Evolutionary conservation across 2,888 invertebrate genomes (phyloP).

Genomic region (Parnassius smintheus): DNA sequence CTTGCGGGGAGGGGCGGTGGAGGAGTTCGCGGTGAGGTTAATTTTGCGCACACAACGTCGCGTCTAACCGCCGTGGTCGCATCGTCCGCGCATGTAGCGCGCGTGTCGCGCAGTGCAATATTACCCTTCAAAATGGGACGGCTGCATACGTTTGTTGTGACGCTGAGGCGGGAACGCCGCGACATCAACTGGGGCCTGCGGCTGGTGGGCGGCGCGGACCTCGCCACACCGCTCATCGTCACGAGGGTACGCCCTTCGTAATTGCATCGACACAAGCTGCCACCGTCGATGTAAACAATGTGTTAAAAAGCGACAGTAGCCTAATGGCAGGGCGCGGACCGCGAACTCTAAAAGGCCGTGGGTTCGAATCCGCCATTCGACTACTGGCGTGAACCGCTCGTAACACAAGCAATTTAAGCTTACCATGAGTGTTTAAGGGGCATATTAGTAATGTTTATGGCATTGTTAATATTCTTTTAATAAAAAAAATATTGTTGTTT

Average conservation of each 20-base stretch:
- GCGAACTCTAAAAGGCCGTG: too few relatives aligned
- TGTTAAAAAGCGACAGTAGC: not conserved
- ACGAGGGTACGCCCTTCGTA: constrained; percentile 85
- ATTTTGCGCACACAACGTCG: constrained; percentile 72
- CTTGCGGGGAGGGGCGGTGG: constrained; percentile 53
- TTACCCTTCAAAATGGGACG: constrained; percentile 81
- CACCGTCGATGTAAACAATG: not conserved
- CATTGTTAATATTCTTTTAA: too few relatives aligned
- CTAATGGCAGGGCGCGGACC: too few relatives aligned
- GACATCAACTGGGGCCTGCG: constrained; percentile 92
- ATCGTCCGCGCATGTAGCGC: constrained; percentile 52
- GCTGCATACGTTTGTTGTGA: constrained; percentile 88
- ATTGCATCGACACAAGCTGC: constrained; percentile 5
- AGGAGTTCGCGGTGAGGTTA: constrained; percentile 62
- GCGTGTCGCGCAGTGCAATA: constrained; percentile 55
- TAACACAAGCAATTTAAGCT: too few relatives aligned
- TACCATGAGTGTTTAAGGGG: too few relatives aligned
- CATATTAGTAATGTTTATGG: too few relatives aligned
- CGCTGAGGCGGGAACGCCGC: constrained; percentile 85
- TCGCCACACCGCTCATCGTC: constrained; percentile 92
- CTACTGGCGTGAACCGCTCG: too few relatives aligned
- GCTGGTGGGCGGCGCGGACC: constrained; percentile 92
- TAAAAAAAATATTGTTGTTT: too few relatives aligned
- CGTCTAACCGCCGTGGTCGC: constrained; percentile 67
- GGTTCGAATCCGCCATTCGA: too few relatives aligned